Evolutionary conservation across 2,888 invertebrate species (phyloP).

Genomic region (Petrophora chlorosata): DNA sequence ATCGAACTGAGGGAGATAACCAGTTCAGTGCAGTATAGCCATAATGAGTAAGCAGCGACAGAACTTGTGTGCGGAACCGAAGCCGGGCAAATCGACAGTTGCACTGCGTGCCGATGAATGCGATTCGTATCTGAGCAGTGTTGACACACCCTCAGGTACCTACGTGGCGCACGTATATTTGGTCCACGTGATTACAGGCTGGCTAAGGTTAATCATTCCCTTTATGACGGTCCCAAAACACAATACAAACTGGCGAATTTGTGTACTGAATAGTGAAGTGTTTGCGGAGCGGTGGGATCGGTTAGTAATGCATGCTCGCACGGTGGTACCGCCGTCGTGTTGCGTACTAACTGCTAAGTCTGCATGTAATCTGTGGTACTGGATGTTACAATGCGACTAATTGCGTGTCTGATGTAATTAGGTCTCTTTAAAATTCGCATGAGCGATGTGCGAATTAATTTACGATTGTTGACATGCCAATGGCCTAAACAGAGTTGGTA

Average conservation of each 20-base stretch:
- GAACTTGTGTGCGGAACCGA: constrained; percentile 48
- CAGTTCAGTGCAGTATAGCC: constrained; percentile 19
- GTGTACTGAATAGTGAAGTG: constrained; percentile 24
- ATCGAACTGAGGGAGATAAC: neutral
- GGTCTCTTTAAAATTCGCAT: no score
- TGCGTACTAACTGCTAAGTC: no score
- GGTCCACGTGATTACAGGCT: constrained; percentile 61
- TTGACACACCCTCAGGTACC: constrained; percentile 50
- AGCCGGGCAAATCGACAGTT: constrained; percentile 59
- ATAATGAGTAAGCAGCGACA: constrained; percentile 39
- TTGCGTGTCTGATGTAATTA: neutral
- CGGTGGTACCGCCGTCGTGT: no score
- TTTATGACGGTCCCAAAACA: constrained; percentile 50
- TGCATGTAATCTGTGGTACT: neutral
- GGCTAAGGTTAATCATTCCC: constrained; percentile 73
- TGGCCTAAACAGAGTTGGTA: no score
- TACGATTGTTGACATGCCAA: no score
- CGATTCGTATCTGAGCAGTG: constrained; percentile 49
- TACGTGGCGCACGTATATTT: constrained; percentile 9
- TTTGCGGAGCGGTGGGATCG: constrained; percentile 7
- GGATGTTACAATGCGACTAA: neutral
- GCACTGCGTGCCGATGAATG: constrained; percentile 65
- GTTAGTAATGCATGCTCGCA: constrained; percentile 19
- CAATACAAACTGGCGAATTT: constrained; percentile 33
- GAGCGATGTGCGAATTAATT: no score